A percentile compares a stretch with the other conserved stretches of the same genome.
Evolutionary conservation across 1,140 invertebrate genomes (phyloP).

Genomic region (Phortica variegata): DNA sequence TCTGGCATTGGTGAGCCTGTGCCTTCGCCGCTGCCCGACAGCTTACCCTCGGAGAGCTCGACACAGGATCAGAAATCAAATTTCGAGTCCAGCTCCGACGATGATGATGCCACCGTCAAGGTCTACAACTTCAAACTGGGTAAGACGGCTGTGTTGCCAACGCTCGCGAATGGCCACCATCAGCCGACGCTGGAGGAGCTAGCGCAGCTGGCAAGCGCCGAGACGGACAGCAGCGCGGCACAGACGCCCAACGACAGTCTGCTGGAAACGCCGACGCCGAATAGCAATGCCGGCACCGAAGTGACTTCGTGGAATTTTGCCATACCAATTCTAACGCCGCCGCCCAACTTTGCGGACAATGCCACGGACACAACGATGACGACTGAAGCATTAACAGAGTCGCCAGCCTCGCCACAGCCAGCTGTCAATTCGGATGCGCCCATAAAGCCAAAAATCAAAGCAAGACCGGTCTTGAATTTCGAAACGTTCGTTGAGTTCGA

Average conservation of each 20-base stretch:
- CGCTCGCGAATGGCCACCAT: slow-evolving; percentile 11
- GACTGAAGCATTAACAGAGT: not conserved
- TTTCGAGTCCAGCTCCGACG: slow-evolving; percentile 50
- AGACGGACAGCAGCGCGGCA: slow-evolving; percentile 10
- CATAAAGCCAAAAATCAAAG: slow-evolving; percentile 24
- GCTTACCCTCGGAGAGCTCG: slow-evolving; percentile 5
- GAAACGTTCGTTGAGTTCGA: slow-evolving; percentile 4
- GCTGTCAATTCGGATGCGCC: slow-evolving; percentile 12
- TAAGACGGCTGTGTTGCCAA: slow-evolving; percentile 36
- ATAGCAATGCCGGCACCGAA: slow-evolving; percentile 20
- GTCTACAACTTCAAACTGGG: slow-evolving; percentile 54
- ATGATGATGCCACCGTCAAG: slow-evolving; percentile 51
- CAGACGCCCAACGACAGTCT: too few relatives aligned
- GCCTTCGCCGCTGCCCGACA: slow-evolving; percentile 33
- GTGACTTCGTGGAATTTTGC: slow-evolving; percentile 47
- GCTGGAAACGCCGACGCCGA: slow-evolving; percentile 1
- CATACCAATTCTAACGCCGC: slow-evolving; percentile 45
- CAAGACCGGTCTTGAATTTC: slow-evolving; percentile 17
- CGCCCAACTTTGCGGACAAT: slow-evolving; percentile 46
- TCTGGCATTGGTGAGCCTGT: slow-evolving; percentile 47
- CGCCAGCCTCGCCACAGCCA: not conserved
- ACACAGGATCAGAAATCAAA: slow-evolving; percentile 14
- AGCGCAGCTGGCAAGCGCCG: slow-evolving; percentile 15
- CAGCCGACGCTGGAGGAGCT: slow-evolving; percentile 29
- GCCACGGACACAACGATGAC: not conserved